Base-by-base conservation (phyloP, 2,797 vertebrate genomes). In the Nasua narica region DNA sequence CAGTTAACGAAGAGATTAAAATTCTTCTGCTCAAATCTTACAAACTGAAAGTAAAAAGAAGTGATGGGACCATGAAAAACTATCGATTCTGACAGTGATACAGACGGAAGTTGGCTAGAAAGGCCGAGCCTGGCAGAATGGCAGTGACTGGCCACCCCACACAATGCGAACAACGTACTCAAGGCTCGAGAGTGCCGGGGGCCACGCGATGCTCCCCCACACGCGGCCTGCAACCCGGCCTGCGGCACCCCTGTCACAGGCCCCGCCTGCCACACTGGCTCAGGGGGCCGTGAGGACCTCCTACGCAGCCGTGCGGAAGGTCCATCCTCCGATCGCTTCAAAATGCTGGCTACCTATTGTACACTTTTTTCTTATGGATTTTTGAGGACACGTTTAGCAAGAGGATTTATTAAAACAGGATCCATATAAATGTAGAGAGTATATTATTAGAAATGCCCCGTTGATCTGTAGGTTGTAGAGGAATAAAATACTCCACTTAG, bases 181-280 rank as follows among this genome's bases (percentile, higher is more conserved):
- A 14, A 48, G 32, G 72, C 48, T 60, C 1, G 2, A 19, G 54
- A 19, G 54, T 1, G 19, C 27, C 9, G 3, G 27, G 43, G 29
- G 35, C 23, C 0, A 5, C 0, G 10, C 3, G 82, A 23, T 12
- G 58, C 43, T 35, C 18, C n/a, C 19, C 35, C 23, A 29, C 2
- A 9, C 60, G 69, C 9, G 7, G 19, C 35, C 86, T 40, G 21
- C 40, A 35, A 16, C 3, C 37, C 32, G 35, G 89, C 37, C 23
- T 40, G 54, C 1, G 10, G 13, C 56, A 54, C 27, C 60, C 25
- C 0, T 4, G 23, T 21, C 43, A 37, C 3, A 13, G n/a, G 62
- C 35, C 23, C 27, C 0, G 1, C 16, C 50, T 12, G 16, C 43
- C 5, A 27, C 27, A 3, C 12, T 5, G 11, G 77, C n/a, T 16